Base-by-base conservation (phyloP, 2,797 vertebrate species). In the Propithecus deckenii region DNA sequence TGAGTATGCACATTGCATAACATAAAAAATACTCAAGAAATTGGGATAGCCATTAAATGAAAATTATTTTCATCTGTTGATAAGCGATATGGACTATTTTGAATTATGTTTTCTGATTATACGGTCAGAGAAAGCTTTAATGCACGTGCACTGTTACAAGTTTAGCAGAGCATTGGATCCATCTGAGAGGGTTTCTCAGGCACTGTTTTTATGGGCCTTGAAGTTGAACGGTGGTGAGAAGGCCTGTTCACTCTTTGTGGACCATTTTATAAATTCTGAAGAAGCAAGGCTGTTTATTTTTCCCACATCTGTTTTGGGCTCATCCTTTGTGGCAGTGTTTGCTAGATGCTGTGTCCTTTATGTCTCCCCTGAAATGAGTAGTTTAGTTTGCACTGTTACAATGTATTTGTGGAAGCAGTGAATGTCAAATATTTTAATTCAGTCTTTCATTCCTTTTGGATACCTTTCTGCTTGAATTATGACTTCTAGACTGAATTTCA, bases 281-380 rank as follows among this genome's bases (percentile, higher is more conserved):
- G 99, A 98, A 98, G 99, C 98, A 98, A 98, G 98, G 99, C 99
- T 99, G 99, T 99, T 99, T 99, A 99, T 99, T 99, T 99, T 99
- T 99, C 99, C 99, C 99, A 99, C 99, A 99, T 99, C 99, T 99
- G 99, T 99, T 99, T 99, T 98, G 98, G 98, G 95, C 98, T 98
- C 98, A 95, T 98, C 98, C 98, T 99, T 99, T 98, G 98, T 99
- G 98, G 97, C 97, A 97, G 92, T 99, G 98, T 99, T 99, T 99
- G 99, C 99, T 98, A 97, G 98, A 99, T 99, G 99, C 98, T 98
- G 88, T 97, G 94, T 96, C 97, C 97, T 98, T 98, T 98, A 98
- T 97, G 86, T 89, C 97, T 98, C 96, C 67, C 95, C 98, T 98
- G 98, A 98, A 98, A 98, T 97, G 98, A 97, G 81, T 97, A 93